phyloP scores from a whole-genome alignment of 2,888 invertebrate genomes.

The Hydraecia micacea region DNA sequence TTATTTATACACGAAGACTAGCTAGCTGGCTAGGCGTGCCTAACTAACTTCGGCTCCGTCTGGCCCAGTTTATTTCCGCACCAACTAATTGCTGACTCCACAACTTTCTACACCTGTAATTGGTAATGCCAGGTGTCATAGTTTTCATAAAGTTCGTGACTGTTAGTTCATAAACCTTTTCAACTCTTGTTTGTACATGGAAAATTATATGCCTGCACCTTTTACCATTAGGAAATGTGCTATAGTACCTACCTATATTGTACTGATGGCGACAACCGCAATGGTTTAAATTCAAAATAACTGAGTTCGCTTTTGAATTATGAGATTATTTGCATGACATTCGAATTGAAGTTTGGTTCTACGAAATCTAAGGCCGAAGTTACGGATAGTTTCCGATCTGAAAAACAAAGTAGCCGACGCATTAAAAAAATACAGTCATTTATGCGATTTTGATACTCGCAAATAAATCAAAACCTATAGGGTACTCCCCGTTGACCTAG shows the following conservation, averaged over 20 bases:
- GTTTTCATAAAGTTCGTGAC: slow-evolving; percentile 46
- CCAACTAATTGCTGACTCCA: slow-evolving; percentile 74
- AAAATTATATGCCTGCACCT: not conserved
- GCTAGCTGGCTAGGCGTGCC: slow-evolving; percentile 61
- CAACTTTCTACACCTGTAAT: slow-evolving; percentile 75
- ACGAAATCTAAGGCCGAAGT: not conserved
- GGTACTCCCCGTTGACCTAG: not conserved
- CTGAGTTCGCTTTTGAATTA: not conserved
- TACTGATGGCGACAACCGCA: not conserved
- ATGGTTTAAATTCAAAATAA: not conserved
- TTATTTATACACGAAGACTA: slow-evolving; percentile 68
- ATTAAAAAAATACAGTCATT: not conserved
- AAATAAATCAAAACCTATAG: not conserved
- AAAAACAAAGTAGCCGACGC: not conserved
- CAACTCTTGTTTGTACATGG: slow-evolving; percentile 18
- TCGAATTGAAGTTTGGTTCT: not conserved
- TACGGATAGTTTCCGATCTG: not conserved
- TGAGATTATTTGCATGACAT: not conserved
- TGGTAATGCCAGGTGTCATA: slow-evolving; percentile 70
- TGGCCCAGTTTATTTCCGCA: slow-evolving; percentile 73
- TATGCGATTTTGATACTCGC: not conserved
- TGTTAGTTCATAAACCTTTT: slow-evolving; percentile 30
- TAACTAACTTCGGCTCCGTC: slow-evolving; percentile 67
- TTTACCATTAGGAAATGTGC: not conserved
- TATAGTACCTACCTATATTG: not conserved